Evolutionary conservation across 2,113 vertebrate genomes (phyloP).

Genomic region (Canis aureus): DNA sequence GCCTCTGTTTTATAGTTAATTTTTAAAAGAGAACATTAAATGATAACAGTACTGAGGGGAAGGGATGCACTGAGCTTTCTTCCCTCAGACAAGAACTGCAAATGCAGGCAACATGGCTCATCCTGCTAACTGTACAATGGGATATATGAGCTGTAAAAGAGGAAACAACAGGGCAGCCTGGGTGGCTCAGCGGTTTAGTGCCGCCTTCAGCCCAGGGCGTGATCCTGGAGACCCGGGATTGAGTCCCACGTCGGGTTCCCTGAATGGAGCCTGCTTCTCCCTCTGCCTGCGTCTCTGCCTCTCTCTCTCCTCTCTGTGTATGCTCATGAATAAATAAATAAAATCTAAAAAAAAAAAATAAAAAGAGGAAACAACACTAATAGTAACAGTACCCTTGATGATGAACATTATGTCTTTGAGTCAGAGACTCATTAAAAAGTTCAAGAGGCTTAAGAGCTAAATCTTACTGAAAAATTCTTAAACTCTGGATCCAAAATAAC

Average conservation of each 20-base stretch:
- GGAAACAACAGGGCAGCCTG: neutral
- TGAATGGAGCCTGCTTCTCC: too few relatives aligned
- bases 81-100: neutral
- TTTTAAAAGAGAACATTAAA: conserved; percentile 35
- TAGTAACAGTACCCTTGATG: neutral
- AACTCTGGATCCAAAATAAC: conserved; percentile 26
- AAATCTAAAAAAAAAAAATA: too few relatives aligned
- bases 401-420: neutral
- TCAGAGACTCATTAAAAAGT: neutral
- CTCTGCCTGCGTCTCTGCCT: too few relatives aligned
- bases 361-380: neutral
- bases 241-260: too few relatives aligned
- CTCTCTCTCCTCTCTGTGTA: too few relatives aligned
- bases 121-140: neutral
- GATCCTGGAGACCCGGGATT: too few relatives aligned
- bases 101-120: neutral
- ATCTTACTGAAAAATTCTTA: conserved; percentile 15
- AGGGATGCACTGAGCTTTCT: neutral
- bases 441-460: conserved; percentile 43
- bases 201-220: too few relatives aligned
- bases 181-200: too few relatives aligned
- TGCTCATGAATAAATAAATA: too few relatives aligned
- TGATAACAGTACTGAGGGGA: conserved; percentile 31
- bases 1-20: conserved; percentile 57
- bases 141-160: neutral